A percentile compares a stretch with the other conserved stretches of the same genome.
These are phyloP conservation scores for Pogonocherus hispidulus DNA, from an alignment of 2,888 invertebrate species.

Conservation along the genomic window DNA sequence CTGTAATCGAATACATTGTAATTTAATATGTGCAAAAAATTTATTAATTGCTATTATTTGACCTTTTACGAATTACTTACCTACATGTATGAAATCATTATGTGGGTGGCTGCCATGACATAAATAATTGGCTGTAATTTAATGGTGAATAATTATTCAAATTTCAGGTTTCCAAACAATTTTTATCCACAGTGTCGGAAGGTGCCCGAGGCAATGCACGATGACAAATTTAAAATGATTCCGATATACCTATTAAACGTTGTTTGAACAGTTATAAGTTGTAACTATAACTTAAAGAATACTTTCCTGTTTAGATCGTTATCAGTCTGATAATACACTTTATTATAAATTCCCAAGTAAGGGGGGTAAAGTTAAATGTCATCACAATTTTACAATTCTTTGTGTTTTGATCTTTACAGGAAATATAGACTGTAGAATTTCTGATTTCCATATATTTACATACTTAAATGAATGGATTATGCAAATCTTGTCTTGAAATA, in stretches of 20 bases:
- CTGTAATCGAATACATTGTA: background rate
- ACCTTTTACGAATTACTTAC: constrained; percentile 15
- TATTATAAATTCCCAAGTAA: background rate
- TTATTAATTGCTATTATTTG: background rate
- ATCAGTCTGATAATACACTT: background rate
- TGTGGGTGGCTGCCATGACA: constrained; percentile 15
- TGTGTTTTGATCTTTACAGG: too few relatives aligned
- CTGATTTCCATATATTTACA: too few relatives aligned
- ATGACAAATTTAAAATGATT: background rate
- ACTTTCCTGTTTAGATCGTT: background rate
- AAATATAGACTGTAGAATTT: too few relatives aligned
- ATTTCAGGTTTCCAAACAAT: background rate
- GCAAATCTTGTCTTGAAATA: too few relatives aligned
- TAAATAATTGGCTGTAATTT: constrained; percentile 10
- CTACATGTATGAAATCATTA: constrained; percentile 5
- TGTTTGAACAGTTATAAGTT: background rate
- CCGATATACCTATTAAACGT: background rate
- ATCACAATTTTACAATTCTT: too few relatives aligned
- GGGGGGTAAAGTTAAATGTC: too few relatives aligned
- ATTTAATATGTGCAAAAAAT: background rate
- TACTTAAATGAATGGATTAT: too few relatives aligned
- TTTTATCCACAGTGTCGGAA: background rate
- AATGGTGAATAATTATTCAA: constrained; percentile 11
- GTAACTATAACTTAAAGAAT: background rate
- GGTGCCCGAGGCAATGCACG: background rate